Base-by-base conservation (phyloP, 2,113 vertebrate species). In the Speoplatyrhinus poulsoni region DNA sequence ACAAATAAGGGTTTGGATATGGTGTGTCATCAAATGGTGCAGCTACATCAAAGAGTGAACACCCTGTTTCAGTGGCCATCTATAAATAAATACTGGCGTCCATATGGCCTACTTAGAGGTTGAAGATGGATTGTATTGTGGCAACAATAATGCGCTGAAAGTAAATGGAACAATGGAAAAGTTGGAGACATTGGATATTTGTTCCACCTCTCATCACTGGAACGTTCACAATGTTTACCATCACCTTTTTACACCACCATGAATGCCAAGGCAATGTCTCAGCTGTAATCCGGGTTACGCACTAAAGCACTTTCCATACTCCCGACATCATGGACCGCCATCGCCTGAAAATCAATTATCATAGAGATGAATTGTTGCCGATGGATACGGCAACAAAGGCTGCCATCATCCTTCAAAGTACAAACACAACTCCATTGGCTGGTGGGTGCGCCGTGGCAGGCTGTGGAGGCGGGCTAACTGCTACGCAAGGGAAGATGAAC, bases 41-140 rank as follows among this genome's bases (percentile, higher is more conserved):
- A 55, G 32, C 53, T 77, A 79, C 60, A 67, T 60, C 64, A 58
- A 52, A 80, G 73, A 63, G 59, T 56, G 55, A 71, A 54, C 49
- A 63, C 13, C 53, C 32, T 76, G 64, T 75, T 79, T 74, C 64
- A 10, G 53, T 50, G 62, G 70, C 69, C 53, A 19, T 54, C 75
- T 86, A 80, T 79, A 70, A 81, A 85, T 88, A 86, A 78, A 76
- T 75, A 60, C 57, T 70, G 57, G 59, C 61, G 61, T 80, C 56
- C 67, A 72, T 72, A 54, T 76, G 85, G 65, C 85, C 85, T 83
- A 83, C 71, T 87, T 86, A 63, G 59, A 72, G 69, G 60, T 63
- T n/a, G 46, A 65, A 67, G 72, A 84, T 69, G 60, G 67, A 80
- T 67, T 59, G 56, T 60, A 65, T 77, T 61, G 60, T 82, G 64